Conservation (phyloP, 2,113 vertebrate species). For the Apodemus speciosus region DNA sequence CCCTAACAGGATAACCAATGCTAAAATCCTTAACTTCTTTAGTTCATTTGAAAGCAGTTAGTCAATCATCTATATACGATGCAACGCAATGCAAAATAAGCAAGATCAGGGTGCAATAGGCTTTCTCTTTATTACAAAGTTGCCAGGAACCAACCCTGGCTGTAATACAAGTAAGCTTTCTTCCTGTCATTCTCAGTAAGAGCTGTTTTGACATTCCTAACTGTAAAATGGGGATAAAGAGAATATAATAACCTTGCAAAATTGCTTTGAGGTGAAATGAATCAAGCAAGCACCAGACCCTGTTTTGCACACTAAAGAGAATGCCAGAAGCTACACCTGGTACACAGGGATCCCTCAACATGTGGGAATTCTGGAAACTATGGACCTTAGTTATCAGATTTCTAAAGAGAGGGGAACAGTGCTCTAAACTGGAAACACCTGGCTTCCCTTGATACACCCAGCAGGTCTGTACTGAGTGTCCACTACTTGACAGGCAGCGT, state of each 20-base stretch:
- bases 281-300: neutral
- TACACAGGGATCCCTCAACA: neutral
- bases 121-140: neutral
- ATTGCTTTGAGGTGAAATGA: neutral
- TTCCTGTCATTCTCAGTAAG: neutral
- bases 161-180: neutral
- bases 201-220: neutral
- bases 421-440: neutral
- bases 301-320: neutral
- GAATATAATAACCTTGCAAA: neutral
- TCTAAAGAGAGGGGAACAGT: neutral
- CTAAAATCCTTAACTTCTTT: conserved; percentile 16
- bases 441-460: conserved; percentile 2
- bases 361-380: neutral
- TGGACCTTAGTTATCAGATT: neutral
- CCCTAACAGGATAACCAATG: neutral
- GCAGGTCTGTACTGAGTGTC: neutral
- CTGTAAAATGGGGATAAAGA: conserved; percentile 37
- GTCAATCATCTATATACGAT: neutral
- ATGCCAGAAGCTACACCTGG: neutral
- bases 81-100: neutral
- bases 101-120: neutral
- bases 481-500: neutral
- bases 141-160: neutral
- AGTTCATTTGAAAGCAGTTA: neutral